Conservation (phyloP, 1,140 invertebrate species). For the Drosophila lini region DNA sequence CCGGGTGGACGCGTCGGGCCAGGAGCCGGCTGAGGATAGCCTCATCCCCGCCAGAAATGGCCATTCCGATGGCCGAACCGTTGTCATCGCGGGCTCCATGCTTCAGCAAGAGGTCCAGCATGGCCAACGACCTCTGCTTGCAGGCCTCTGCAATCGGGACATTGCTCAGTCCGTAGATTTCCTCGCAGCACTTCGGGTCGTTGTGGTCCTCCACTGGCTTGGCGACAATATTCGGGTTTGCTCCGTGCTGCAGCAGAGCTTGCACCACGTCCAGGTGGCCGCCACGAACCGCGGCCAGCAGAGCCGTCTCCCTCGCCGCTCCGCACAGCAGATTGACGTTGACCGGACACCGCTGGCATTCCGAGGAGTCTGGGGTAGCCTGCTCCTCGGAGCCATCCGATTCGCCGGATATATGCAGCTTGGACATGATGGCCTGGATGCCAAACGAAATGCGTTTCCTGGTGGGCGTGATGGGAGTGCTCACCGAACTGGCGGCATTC, state of each 20-base stretch:
- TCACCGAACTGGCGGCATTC: slow-evolving; percentile 29
- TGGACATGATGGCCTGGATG: slow-evolving; percentile 94
- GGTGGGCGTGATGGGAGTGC: slow-evolving; percentile 85
- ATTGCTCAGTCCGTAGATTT: slow-evolving; percentile 84
- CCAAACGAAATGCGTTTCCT: slow-evolving; percentile 92
- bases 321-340: slow-evolving; percentile 90
- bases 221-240: slow-evolving; percentile 89
- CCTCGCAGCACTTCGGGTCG: slow-evolving; percentile 84
- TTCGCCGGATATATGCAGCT: slow-evolving; percentile 87
- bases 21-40: slow-evolving; percentile 68
- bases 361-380: slow-evolving; percentile 82
- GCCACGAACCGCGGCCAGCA: slow-evolving; percentile 92
- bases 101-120: slow-evolving; percentile 90
- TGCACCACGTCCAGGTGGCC: slow-evolving; percentile 91
- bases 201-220: slow-evolving; percentile 84
- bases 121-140: slow-evolving; percentile 87
- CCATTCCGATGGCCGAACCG: slow-evolving; percentile 89
- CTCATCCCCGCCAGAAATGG: slow-evolving; percentile 73
- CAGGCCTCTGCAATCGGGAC: slow-evolving; percentile 91
- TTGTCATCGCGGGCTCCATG: slow-evolving; percentile 94
- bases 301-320: slow-evolving; percentile 88
- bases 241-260: slow-evolving; percentile 90
- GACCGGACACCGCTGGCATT: slow-evolving; percentile 88
- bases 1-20: slow-evolving; percentile 89
- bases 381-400: slow-evolving; percentile 49